Conservation (phyloP, 2,888 invertebrate genomes). For the Artemia sp. region DNA sequence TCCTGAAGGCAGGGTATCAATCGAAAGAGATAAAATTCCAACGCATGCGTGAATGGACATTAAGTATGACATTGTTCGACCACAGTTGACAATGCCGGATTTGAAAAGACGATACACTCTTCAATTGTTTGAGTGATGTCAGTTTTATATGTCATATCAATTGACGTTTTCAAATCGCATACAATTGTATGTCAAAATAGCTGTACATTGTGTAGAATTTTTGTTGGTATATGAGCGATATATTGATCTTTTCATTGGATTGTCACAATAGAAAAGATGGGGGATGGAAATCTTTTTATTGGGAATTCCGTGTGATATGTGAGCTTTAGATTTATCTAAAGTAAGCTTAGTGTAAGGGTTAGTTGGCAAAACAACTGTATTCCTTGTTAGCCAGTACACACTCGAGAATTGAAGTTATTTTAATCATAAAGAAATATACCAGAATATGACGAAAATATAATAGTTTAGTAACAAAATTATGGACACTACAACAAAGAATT, state of each 20-base stretch:
- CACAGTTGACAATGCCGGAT: slow-evolving; percentile 10
- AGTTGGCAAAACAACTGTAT: too few species aligned
- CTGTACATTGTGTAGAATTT: not conserved
- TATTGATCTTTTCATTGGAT: slow-evolving; percentile 10
- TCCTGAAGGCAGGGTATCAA: not conserved
- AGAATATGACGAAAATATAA: too few species aligned
- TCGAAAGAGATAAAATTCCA: slow-evolving; percentile 10
- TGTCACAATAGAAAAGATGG: too few species aligned
- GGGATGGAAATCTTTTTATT: too few species aligned
- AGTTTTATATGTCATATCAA: slow-evolving; percentile 7
- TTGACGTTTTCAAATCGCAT: slow-evolving; percentile 14
- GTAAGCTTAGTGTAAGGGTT: too few species aligned
- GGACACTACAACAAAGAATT: too few species aligned
- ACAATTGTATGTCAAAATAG: slow-evolving; percentile 12
- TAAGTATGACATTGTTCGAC: slow-evolving; percentile 10
- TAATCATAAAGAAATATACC: too few species aligned
- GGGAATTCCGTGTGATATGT: too few species aligned
- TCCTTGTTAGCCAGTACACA: too few species aligned
- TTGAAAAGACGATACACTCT: not conserved
- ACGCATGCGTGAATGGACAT: slow-evolving; percentile 11
- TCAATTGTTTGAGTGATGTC: not conserved
- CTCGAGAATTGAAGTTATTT: too few species aligned
- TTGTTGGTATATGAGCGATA: not conserved
- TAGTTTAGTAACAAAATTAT: too few species aligned
- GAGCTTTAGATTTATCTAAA: too few species aligned